A percentile compares a stretch with the other conserved stretches of the same genome.
Evolutionary conservation across 2,797 vertebrate genomes (phyloP).

Genomic region (Cyprinella venusta): DNA sequence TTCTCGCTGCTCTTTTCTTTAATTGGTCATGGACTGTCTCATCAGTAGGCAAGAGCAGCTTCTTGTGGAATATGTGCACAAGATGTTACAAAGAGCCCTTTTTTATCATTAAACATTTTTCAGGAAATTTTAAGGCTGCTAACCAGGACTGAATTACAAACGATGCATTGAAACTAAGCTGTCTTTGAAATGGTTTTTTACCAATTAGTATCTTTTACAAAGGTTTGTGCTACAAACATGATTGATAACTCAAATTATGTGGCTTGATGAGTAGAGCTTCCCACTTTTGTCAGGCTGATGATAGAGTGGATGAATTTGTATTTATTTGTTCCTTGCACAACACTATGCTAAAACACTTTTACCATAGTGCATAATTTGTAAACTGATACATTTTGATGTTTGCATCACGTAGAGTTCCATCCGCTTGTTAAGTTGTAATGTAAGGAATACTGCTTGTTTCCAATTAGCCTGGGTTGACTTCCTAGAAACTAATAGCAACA

Average conservation of each 20-base stretch:
- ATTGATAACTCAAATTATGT: background rate
- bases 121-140: background rate
- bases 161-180: background rate
- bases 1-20: constrained; percentile 7
- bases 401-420: background rate
- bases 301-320: background rate
- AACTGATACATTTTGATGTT: background rate
- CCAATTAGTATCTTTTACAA: background rate
- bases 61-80: constrained; percentile 2
- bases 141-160: background rate
- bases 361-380: background rate
- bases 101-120: constrained; percentile 8
- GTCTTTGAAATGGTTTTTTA: background rate
- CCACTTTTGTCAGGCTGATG: background rate
- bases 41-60: constrained; percentile 3
- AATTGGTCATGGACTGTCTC: constrained; percentile 52
- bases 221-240: background rate
- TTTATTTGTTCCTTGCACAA: background rate
- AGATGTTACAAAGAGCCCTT: background rate
- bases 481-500: too few relatives aligned
- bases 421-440: background rate
- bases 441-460: background rate
- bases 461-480: too few relatives aligned
- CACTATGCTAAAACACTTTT: background rate
- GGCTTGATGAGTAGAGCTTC: background rate